Percentiles rank a stretch among this genome's conserved stretches.
Evolutionary conservation across 2,888 invertebrate species (phyloP).

Genomic region (Spisula subtruncata): DNA sequence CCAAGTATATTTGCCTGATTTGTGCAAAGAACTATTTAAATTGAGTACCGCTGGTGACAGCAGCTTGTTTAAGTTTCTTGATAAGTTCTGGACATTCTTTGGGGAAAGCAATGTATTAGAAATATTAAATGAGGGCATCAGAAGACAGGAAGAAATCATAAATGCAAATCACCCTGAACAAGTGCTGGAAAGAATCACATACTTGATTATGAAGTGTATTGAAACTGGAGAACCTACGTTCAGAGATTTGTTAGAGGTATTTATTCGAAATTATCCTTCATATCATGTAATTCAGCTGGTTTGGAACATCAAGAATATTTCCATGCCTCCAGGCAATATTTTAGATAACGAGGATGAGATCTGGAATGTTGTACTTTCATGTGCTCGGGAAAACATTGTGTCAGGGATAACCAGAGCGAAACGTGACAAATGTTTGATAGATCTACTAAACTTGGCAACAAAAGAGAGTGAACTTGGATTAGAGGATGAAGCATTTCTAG

Average conservation of each 20-base stretch:
- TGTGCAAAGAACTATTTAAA: neutral
- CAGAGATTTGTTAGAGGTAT: neutral
- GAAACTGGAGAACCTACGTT: neutral
- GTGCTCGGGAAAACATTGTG: neutral
- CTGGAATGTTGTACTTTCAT: neutral
- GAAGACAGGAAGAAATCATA: neutral
- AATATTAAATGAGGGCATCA: neutral
- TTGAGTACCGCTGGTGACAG: neutral
- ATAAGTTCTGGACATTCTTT: neutral
- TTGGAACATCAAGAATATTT: neutral
- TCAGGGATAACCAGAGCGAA: neutral
- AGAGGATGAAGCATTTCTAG: neutral
- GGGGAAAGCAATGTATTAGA: neutral
- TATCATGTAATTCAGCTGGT: neutral
- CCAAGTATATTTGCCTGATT: neutral
- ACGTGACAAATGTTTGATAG: constrained; percentile 18
- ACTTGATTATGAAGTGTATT: neutral
- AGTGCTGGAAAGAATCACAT: neutral
- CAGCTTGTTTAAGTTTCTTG: neutral
- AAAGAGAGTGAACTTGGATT: neutral
- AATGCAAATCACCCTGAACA: too few species aligned
- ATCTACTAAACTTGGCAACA: constrained; percentile 11
- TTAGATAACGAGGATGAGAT: neutral
- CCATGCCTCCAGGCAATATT: too few species aligned
- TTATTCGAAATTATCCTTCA: constrained; percentile 7